Evolutionary conservation across 2,113 vertebrate species (phyloP), one percentile per base, ranked within the genome.

Genomic region (Siniperca knerii): DNA sequence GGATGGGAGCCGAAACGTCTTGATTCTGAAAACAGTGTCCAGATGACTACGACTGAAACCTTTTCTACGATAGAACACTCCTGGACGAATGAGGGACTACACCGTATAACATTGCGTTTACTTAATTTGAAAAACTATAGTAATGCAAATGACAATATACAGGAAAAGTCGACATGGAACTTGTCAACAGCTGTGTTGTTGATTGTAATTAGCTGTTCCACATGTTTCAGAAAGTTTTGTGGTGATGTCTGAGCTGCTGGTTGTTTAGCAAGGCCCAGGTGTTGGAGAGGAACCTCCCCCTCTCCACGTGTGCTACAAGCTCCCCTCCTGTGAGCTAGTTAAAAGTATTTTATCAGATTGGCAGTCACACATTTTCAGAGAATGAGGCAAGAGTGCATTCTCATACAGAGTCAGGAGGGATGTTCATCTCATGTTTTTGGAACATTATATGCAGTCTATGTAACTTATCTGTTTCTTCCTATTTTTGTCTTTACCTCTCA

Each of bases 271-370:
- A n/a, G 12, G 73, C 74, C 74, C 60, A 79, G 70, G 18, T 82
- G 75, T 86, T 81, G 25, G 33, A 64, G 54, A 55, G 15, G 2
- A 69, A 50, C 69, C 35, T 35, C 46, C 46, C 46, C 13, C 42
- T 40, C 50, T 67, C 8, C 46, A 75, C 13, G n/a, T 73, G 21
- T 67, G 33, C 33, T 75, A 78, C 48, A 65, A 68, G 44, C 25
- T 60, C 62, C 55, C 76, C 62, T 69, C 75, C 77, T 87, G 71
- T 71, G 54, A 57, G 72, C 54, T 29, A 68, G 21, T 44, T 71
- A 25, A 64, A 75, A 64, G 71, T 86, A 73, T 81, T 4, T 83
- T 37, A 78, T 69, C 75, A 79, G 50, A 46, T 67, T 68, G 58
- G 50, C 68, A 74, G 44, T 15, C 42, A 35, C 40, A 35, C n/a